Base-by-base conservation (phyloP, 2,797 vertebrate species). In the Myiotriccus ornatus region DNA sequence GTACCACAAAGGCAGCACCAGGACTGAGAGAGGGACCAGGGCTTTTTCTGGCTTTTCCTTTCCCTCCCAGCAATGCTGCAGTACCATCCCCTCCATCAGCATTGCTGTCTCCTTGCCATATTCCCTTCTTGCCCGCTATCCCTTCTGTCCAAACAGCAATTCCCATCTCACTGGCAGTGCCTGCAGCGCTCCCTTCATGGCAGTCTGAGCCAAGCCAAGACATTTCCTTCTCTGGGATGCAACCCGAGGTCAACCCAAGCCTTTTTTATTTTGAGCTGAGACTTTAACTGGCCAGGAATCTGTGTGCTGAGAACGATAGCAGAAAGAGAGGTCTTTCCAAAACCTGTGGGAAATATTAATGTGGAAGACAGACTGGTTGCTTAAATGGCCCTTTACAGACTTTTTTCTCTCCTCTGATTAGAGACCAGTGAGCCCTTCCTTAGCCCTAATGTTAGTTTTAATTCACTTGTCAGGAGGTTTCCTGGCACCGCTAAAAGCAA, bases 201-300 rank as follows among this genome's bases (percentile, higher is more conserved):
- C 55, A 81, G 16, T 39, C 53, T 44, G 53, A 93, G 43, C 14
- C 1, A 4, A 86, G 57, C 34, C 76, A 80, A 39, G 57, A 35
- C 64, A 55, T 88, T 81, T 68, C 69, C 32, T 85, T 59, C 57
- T 57, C 39, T 22, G 30, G 53, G 73, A 71, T 47, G 57, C 76
- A 88, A 67, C 30, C 39, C 0, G 3, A 69, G 69, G 39, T 75
- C 74, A 87, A 71, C 30, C 8, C 1, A 7, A 92, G 30, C 13
- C 32, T 50, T 49, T 89, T 85, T 67, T 89, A 91, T 92, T 96
- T 94, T 93, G 74, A 89, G 63, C 80, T 87, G 77, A 76, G 56
- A 27, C 68, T 90, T 89, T 41, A 85, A 30, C 46, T 89, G 82
- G 37, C 56, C 2, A 9, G n/a, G 49, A 78, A 60, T 85, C 60